Evolutionary conservation across 2,797 vertebrate species (phyloP).

Genomic region (Acropternis orthonyx): DNA sequence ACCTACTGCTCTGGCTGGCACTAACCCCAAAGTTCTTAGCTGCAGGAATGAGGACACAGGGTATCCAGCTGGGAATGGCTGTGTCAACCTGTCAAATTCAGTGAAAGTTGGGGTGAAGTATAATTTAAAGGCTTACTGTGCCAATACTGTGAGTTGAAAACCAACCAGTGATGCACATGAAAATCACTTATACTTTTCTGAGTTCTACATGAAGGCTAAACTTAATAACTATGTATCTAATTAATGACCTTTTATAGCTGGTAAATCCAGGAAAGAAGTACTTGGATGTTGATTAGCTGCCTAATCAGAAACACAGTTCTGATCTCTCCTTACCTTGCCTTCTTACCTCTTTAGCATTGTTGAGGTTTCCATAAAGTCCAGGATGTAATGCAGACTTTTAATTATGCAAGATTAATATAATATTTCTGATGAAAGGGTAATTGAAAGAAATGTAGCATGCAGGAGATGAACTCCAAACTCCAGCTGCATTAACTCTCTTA

Average conservation of each 20-base stretch:
- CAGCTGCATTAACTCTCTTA: slow-evolving; percentile 10
- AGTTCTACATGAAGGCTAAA: not conserved
- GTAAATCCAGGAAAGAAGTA: slow-evolving; percentile 20
- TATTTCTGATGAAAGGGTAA: slow-evolving; percentile 52
- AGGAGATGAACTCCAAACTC: slow-evolving; percentile 12
- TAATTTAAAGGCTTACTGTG: not conserved
- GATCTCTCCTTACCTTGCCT: not conserved
- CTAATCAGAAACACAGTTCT: not conserved
- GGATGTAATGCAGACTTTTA: slow-evolving; percentile 33
- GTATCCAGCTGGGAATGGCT: not conserved
- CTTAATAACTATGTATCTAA: not conserved
- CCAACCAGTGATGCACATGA: not conserved
- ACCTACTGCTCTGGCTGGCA: not conserved
- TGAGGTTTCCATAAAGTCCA: not conserved
- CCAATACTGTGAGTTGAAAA: not conserved
- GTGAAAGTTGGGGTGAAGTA: not conserved
- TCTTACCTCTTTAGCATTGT: not conserved
- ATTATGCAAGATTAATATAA: slow-evolving; percentile 58
- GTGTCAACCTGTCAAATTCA: not conserved
- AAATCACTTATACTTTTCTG: not conserved
- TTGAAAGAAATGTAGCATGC: slow-evolving; percentile 53
- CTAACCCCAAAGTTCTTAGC: not conserved
- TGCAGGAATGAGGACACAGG: not conserved
- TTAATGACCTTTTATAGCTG: not conserved
- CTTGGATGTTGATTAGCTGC: slow-evolving; percentile 27